Conservation (phyloP, 2,113 vertebrate species). For the Benthochromis sp. region DNA sequence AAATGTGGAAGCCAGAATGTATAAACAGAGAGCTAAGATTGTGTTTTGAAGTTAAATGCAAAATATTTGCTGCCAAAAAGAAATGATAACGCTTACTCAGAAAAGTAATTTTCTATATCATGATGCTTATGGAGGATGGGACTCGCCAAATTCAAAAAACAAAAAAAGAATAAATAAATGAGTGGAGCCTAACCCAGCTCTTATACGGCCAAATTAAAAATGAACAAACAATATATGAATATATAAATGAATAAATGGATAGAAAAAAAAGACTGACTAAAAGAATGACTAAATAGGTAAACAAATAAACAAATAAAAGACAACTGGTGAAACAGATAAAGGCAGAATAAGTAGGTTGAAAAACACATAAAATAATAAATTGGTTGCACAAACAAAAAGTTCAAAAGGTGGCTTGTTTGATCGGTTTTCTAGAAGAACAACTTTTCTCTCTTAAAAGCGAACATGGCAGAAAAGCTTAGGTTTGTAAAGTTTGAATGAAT, state of each 20-base stretch:
- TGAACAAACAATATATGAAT: not conserved
- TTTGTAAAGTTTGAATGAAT: not conserved
- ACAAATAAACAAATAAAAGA: not conserved
- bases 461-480: not conserved
- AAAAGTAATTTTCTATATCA: not conserved
- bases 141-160: not conserved
- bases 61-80: not conserved
- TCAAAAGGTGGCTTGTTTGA: not conserved
- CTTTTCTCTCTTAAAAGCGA: not conserved
- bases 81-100: not conserved
- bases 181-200: not conserved
- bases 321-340: not conserved
- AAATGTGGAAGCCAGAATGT: not conserved
- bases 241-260: not conserved
- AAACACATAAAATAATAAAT: not conserved
- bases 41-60: not conserved
- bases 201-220: not conserved
- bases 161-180: not conserved
- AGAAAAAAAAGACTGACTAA: not conserved
- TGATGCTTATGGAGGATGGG: not conserved
- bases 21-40: not conserved
- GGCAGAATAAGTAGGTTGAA: not conserved
- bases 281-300: not conserved
- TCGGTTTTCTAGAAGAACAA: rapidly evolving
- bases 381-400: not conserved